Evolutionary conservation across 2,113 vertebrate genomes (phyloP).

Genomic region (Nesogale talazaci): DNA sequence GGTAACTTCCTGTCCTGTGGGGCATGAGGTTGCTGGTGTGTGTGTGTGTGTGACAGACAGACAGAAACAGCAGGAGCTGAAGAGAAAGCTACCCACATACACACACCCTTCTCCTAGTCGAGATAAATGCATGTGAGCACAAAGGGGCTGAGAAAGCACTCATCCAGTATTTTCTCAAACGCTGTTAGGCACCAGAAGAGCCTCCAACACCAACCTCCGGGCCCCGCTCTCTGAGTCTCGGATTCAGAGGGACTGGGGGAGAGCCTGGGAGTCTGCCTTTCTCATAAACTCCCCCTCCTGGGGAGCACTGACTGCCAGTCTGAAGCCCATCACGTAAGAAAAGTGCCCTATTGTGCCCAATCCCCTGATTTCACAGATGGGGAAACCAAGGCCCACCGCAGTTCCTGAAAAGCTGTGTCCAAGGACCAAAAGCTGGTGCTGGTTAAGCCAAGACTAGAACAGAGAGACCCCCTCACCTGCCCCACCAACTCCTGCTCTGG

Average conservation of each 20-base stretch:
- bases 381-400: background rate
- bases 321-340: background rate
- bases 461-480: background rate
- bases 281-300: background rate
- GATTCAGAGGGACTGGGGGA: background rate
- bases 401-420: background rate
- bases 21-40: background rate
- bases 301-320: background rate
- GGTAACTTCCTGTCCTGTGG: background rate
- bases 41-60: background rate
- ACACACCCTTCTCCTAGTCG: background rate
- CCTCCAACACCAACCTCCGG: background rate
- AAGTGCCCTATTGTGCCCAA: background rate
- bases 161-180: background rate
- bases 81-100: background rate
- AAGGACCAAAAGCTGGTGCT: background rate
- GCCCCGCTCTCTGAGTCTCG: background rate
- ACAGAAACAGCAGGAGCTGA: background rate
- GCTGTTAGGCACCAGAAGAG: background rate
- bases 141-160: conserved; percentile 19
- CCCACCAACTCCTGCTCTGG: background rate
- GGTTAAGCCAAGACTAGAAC: background rate
- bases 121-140: background rate
- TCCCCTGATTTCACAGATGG: background rate
- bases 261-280: conserved; percentile 26